Evolutionary conservation across 2,113 vertebrate genomes (phyloP).

Genomic region (Isurus oxyrinchus): DNA sequence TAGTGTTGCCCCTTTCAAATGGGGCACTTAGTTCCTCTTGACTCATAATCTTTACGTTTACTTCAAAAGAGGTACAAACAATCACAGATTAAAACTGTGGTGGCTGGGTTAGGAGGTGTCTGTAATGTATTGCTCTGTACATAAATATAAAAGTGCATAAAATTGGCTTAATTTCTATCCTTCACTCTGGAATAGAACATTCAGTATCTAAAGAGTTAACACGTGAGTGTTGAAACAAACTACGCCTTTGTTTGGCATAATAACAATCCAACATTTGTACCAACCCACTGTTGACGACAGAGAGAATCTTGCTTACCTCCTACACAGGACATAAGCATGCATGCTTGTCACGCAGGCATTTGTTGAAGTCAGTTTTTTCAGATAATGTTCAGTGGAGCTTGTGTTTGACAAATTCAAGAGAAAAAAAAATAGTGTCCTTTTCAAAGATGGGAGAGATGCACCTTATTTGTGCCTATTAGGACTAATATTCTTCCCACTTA

Average conservation of each 20-base stretch:
- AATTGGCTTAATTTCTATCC: not conserved
- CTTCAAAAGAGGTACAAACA: too few species aligned
- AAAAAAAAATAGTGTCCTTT: not conserved
- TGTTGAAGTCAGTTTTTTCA: not conserved
- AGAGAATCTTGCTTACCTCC: not conserved
- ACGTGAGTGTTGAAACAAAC: not conserved
- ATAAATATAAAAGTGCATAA: not conserved
- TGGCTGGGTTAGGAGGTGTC: too few species aligned
- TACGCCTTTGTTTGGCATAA: not conserved
- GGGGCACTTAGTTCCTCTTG: too few species aligned
- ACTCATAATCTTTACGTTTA: too few species aligned
- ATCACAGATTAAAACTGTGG: too few species aligned
- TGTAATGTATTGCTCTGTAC: not conserved
- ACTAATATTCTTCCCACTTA: not conserved
- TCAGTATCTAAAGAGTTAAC: not conserved
- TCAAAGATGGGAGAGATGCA: not conserved
- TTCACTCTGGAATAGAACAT: not conserved
- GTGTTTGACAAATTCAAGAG: not conserved
- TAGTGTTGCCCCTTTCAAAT: too few species aligned
- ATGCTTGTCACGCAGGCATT: not conserved
- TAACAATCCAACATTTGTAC: conserved; percentile 5
- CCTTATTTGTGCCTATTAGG: not conserved
- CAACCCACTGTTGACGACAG: not conserved
- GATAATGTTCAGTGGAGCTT: not conserved
- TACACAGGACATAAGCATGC: not conserved